Percentiles rank a stretch among this genome's conserved stretches.
Conservation (phyloP, 2,113 vertebrate genomes). For the Isichthys henryi region DNA sequence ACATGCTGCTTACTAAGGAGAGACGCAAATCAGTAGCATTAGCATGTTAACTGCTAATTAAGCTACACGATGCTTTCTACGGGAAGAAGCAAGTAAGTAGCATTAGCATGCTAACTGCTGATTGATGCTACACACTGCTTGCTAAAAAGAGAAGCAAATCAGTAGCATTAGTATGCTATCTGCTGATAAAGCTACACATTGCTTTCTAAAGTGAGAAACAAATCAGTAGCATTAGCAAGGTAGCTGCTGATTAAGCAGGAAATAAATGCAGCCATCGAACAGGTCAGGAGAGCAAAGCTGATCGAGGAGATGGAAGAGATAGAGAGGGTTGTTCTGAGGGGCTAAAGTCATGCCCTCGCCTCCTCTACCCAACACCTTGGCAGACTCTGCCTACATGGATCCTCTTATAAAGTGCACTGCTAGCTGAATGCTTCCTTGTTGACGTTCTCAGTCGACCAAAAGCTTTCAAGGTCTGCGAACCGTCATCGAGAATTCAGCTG, state of each 20-base stretch:
- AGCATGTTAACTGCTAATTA: neutral
- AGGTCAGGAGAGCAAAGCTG: conserved; percentile 1
- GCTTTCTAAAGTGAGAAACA: neutral
- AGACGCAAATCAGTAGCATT: neutral
- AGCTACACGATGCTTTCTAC: neutral
- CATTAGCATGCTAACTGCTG: neutral
- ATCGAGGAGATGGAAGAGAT: neutral
- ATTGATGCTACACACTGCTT: neutral
- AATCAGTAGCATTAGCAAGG: neutral
- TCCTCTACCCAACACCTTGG: neutral
- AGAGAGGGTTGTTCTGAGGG: neutral
- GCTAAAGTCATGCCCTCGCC: neutral
- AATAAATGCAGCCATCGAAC: neutral
- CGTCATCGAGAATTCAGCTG: neutral
- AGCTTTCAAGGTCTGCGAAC: neutral
- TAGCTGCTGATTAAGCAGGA: neutral
- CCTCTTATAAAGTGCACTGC: neutral
- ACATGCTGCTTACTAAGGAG: too few relatives aligned
- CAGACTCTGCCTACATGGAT: neutral
- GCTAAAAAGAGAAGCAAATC: neutral
- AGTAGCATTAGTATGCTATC: neutral
- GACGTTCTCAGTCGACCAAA: neutral
- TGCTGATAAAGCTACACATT: neutral
- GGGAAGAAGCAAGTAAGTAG: neutral
- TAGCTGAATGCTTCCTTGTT: neutral